These are phyloP conservation scores for Cassiopea xamachana DNA, from an alignment of 30 jellyfish, hydroid and myxozoan species.

Conservation along the genomic window DNA sequence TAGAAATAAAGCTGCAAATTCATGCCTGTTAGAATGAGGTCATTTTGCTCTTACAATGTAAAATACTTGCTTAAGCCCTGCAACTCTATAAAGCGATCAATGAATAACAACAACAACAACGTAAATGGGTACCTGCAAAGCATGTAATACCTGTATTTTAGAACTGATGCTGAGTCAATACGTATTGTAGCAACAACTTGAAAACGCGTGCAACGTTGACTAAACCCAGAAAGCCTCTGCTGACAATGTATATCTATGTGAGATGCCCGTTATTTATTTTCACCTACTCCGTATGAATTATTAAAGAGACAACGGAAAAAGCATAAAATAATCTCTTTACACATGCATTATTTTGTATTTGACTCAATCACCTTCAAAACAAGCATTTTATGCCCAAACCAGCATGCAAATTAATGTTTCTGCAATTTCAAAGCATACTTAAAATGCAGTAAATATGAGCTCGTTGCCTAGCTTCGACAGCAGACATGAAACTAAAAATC, in stretches of 20 bases:
- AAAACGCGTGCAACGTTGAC: neutral
- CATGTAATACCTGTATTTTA: no score
- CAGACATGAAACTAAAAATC: neutral
- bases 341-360: neutral
- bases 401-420: neutral
- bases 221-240: neutral
- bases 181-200: neutral
- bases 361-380: neutral
- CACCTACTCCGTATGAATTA: neutral
- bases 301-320: neutral
- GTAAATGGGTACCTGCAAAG: neutral
- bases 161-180: neutral
- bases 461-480: neutral
- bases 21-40: neutral
- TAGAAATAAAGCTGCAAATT: neutral
- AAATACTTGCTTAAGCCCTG: neutral
- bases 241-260: neutral
- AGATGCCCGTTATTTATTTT: neutral
- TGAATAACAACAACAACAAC: neutral
- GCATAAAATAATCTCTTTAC: neutral
- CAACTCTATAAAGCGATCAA: neutral
- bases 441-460: neutral
- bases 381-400: neutral
- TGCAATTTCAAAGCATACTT: neutral
- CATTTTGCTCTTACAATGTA: neutral